Evolutionary conservation across 2,113 vertebrate species (phyloP), one percentile per base, ranked within the genome.

Genomic region (Triplophysa tibetana): DNA sequence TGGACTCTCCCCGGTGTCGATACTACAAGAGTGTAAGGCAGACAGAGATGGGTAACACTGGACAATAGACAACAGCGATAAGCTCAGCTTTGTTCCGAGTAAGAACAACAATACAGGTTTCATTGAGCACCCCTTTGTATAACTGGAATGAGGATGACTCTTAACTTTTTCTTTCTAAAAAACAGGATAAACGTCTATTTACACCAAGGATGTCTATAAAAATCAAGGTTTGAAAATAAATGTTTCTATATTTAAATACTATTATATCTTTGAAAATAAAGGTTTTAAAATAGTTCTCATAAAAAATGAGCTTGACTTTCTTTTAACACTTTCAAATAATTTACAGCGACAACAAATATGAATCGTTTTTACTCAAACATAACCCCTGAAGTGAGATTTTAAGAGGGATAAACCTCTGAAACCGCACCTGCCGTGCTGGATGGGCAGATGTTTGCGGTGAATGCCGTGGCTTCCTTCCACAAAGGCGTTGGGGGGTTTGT

Each of bases 391-490:
- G 29, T 29, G 5, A 38, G 33, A 7, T 38, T 38, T 38, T 38
- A 38, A 7, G 33, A 38, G 33, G 33, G 43, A 12, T 21, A 58
- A 21, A 58, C 7, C 3, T 58, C 19, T 26, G 61, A 13, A 16
- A 17, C 43, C 29, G 88, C 82, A 98, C 98, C 96, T 97, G 75
- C 96, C 97, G 10, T 97, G 96, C 91, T 99, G 98, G 85, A 98
- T 97, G 8, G 98, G 98, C 88, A 99, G 91, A 89, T 98, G 97
- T 70, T 99, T 99, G 85, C 97, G 95, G 88, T 98, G 97, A 87
- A 98, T 94, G 16, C 98, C 98, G 0, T 98, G 97, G 90, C 97
- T 98, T 66, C 98, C 98, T 87, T 99, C 98, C 64, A 99, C 98
- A 23, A 99, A 99, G 75, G 98, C 98, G 0, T 96, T 99, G 86